Conservation (phyloP, 92 coral and sea anemone genomes). For the Pocillopora meandrina region DNA sequence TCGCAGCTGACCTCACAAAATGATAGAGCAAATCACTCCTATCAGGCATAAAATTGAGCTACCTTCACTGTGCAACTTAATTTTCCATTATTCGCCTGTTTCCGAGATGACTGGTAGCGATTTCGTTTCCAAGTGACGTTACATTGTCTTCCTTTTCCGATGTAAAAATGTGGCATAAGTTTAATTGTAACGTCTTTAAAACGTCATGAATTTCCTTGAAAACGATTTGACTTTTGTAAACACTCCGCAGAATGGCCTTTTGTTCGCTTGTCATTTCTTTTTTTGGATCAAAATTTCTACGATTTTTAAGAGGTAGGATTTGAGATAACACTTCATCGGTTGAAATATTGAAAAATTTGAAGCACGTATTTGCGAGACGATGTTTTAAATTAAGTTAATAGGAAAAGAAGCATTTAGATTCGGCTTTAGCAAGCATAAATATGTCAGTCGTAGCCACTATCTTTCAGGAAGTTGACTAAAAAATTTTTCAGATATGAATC, state of each 20-base stretch:
- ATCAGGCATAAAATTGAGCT: background rate
- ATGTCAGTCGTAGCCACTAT: background rate
- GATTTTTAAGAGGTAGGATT: background rate
- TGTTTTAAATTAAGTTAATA: background rate
- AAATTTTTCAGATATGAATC: background rate
- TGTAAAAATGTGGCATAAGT: conserved; percentile 37
- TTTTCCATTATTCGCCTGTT: background rate
- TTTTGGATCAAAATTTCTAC: conserved; percentile 12
- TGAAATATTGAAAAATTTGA: background rate
- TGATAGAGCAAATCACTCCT: conserved; percentile 13
- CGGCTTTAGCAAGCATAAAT: background rate
- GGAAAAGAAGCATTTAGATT: background rate
- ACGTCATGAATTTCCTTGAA: conserved; percentile 41
- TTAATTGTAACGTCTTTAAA: conserved; percentile 48
- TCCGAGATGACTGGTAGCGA: background rate
- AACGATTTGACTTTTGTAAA: conserved; percentile 36
- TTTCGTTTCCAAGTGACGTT: conserved; percentile 31
- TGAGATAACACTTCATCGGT: background rate
- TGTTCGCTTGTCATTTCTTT: conserved; percentile 1
- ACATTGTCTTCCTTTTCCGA: conserved; percentile 25
- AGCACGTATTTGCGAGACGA: background rate
- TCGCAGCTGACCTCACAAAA: conserved; percentile 37
- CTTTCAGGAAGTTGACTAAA: background rate
- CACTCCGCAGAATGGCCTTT: conserved; percentile 24
- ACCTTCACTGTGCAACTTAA: conserved; percentile 11